A percentile compares a stretch with the other conserved stretches of the same genome.
phyloP scores from a whole-genome alignment of 2,888 invertebrate species.

The Aleiodes alternator region DNA sequence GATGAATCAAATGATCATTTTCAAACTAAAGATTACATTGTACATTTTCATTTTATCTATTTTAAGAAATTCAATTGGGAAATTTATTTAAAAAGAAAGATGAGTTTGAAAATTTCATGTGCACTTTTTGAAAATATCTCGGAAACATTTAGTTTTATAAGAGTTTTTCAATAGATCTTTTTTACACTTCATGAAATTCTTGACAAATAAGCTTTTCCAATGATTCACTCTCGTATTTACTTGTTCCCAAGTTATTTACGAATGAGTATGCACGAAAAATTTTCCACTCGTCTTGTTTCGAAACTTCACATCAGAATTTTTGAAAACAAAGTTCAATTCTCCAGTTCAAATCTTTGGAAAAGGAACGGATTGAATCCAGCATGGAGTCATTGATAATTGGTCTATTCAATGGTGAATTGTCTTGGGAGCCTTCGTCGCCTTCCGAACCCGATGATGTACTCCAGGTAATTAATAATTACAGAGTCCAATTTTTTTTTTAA shows the following conservation, averaged over 20 bases:
- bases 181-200: too few species aligned
- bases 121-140: too few species aligned
- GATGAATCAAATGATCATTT: neutral
- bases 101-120: slow-evolving; percentile 52
- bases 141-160: too few species aligned
- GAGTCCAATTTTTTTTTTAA: too few species aligned
- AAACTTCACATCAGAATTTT: neutral
- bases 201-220: neutral
- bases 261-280: too few species aligned
- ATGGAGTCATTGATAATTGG: slow-evolving; percentile 83
- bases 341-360: slow-evolving; percentile 81
- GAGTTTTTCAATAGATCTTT: too few species aligned
- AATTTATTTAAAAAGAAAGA: slow-evolving; percentile 65
- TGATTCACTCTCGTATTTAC: too few species aligned
- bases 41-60: too few species aligned
- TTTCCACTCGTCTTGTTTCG: neutral
- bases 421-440: slow-evolving; percentile 72
- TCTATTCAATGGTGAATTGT: slow-evolving; percentile 77
- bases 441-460: slow-evolving; percentile 76
- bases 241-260: too few species aligned
- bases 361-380: slow-evolving; percentile 79
- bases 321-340: slow-evolving; percentile 33
- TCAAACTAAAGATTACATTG: too few species aligned
- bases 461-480: slow-evolving; percentile 64
- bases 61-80: neutral